Evolutionary conservation across 1,140 invertebrate species (phyloP).

Genomic region (Triops cancriformis): DNA sequence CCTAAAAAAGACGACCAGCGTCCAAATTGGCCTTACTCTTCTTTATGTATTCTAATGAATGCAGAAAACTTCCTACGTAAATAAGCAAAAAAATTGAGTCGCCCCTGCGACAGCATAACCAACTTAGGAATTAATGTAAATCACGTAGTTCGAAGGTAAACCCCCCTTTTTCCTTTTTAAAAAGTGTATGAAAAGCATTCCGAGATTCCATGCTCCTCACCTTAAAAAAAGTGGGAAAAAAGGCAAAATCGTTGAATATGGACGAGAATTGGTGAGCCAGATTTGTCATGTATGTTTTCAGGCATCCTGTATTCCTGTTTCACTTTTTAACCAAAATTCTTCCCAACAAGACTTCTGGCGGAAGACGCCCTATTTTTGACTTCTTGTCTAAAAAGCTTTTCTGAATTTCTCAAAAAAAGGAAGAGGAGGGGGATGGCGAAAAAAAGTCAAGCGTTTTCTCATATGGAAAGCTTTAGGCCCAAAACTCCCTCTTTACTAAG

Average conservation of each 20-base stretch:
- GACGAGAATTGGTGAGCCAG: neutral
- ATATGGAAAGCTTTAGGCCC: neutral
- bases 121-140: neutral
- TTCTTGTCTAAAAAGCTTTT: neutral
- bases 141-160: neutral
- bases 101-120: neutral
- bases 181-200: no score
- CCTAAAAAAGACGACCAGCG: no score
- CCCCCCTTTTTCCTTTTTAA: neutral
- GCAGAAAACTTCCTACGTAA: neutral
- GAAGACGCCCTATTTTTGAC: slow-evolving; percentile 8
- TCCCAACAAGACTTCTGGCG: neutral
- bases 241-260: neutral
- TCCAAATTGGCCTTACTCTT: neutral
- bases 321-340: neutral
- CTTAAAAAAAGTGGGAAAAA: neutral
- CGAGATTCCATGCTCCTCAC: no score
- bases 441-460: neutral
- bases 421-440: neutral
- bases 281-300: neutral
- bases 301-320: no score
- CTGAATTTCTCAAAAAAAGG: no score
- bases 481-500: neutral
- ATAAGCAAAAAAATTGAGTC: neutral
- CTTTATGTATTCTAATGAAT: neutral